Evolutionary conservation across 2,888 invertebrate genomes (phyloP).

Genomic region (Atethmia centrago): DNA sequence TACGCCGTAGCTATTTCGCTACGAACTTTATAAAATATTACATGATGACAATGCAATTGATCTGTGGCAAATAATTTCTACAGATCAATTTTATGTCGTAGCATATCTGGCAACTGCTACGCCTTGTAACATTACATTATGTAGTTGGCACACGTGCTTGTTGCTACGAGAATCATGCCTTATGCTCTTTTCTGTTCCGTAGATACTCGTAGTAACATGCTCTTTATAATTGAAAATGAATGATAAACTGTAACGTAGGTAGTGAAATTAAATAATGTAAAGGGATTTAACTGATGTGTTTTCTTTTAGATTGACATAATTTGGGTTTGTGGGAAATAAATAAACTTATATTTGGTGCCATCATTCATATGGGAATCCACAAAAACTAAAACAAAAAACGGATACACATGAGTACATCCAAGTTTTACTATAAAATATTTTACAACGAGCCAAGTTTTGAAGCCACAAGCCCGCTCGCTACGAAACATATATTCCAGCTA

Average conservation of each 20-base stretch:
- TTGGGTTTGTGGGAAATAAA: not conserved
- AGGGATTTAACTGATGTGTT: too few species aligned
- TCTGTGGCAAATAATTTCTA: conserved; percentile 1
- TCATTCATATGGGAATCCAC: not conserved
- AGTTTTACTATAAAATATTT: conserved; percentile 21
- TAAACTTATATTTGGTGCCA: not conserved
- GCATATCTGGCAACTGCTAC: conserved; percentile 7
- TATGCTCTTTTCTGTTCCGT: not conserved
- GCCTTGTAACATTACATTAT: conserved; percentile 8
- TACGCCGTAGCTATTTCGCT: conserved; percentile 21
- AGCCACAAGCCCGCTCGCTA: conserved; percentile 8
- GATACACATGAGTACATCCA: not conserved
- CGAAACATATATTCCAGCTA: conserved; percentile 27
- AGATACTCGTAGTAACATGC: too few species aligned
- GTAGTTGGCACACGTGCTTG: not conserved
- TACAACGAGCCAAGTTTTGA: conserved; percentile 19
- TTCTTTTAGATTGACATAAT: not conserved
- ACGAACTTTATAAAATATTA: conserved; percentile 15
- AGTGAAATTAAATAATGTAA: not conserved
- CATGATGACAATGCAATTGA: too few species aligned
- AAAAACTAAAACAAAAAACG: not conserved
- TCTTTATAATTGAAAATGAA: not conserved
- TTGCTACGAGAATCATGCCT: not conserved
- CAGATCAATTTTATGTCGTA: conserved; percentile 9
- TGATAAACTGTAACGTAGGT: not conserved